These are phyloP conservation scores for Aquatica leii DNA, from an alignment of 2,888 invertebrate species.

Conservation along the genomic window DNA sequence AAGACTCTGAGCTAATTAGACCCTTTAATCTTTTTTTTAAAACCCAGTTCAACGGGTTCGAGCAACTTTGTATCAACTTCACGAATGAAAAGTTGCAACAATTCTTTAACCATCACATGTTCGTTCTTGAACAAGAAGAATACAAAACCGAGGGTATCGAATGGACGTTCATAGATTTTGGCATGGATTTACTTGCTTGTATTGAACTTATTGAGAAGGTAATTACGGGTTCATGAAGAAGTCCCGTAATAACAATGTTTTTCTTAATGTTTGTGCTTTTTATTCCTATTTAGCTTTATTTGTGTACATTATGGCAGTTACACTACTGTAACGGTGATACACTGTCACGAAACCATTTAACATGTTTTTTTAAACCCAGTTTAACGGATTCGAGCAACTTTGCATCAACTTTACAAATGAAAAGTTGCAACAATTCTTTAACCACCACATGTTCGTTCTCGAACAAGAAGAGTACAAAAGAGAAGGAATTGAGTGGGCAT, in stretches of 20 bases:
- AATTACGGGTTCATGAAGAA: conserved; percentile 37
- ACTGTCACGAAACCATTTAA: conserved; percentile 32
- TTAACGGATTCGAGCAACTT: conserved; percentile 91
- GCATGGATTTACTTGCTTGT: conserved; percentile 75
- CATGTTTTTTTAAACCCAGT: conserved; percentile 63
- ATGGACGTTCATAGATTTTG: conserved; percentile 82
- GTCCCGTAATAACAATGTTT: background rate
- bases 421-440: conserved; percentile 94
- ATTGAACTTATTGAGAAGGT: conserved; percentile 72
- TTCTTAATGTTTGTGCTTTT: conserved; percentile 4
- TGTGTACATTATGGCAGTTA: conserved; percentile 19
- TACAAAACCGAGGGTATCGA: conserved; percentile 78
- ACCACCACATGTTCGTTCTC: conserved; percentile 93
- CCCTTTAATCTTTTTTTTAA: conserved; percentile 43
- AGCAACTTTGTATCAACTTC: conserved; percentile 82
- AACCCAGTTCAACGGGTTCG: conserved; percentile 85
- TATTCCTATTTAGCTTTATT: conserved; percentile 1
- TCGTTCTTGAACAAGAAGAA: conserved; percentile 81
- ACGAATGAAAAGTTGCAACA: conserved; percentile 81
- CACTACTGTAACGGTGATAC: conserved; percentile 19
- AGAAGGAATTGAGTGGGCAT: conserved; percentile 91
- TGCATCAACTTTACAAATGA: conserved; percentile 96
- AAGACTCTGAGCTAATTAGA: conserved; percentile 1
- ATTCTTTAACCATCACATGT: conserved; percentile 85
- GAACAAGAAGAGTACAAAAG: conserved; percentile 93